These are phyloP conservation scores for Crematogaster levior DNA, from an alignment of 2,888 invertebrate genomes.

Conservation along the genomic window DNA sequence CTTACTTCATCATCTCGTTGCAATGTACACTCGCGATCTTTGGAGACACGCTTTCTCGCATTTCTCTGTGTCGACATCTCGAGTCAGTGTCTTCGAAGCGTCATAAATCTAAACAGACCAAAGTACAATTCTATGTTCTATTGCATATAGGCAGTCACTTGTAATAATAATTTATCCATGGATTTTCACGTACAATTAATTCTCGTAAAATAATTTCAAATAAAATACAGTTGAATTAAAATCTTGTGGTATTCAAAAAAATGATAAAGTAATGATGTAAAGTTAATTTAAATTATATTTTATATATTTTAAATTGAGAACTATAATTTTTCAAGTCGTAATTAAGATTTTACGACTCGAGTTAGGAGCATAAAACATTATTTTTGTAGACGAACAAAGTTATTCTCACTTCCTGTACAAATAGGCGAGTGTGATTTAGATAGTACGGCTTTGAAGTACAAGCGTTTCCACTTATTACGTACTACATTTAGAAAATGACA, in stretches of 20 bases:
- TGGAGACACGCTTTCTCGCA: conserved; percentile 65
- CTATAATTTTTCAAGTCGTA: background rate
- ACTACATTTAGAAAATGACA: conserved; percentile 10
- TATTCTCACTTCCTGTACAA: conserved; percentile 31
- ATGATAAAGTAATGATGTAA: too few species aligned
- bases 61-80: conserved; percentile 17
- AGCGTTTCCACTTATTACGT: conserved; percentile 37
- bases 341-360: background rate
- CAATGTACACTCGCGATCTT: conserved; percentile 68
- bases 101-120: conserved; percentile 24
- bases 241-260: too few species aligned
- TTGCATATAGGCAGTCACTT: background rate
- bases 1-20: conserved; percentile 70
- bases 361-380: background rate
- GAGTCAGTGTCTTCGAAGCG: background rate
- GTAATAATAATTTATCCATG: background rate
- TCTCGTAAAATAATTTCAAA: background rate
- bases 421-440: conserved; percentile 24
- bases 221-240: background rate
- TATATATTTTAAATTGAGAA: too few species aligned
- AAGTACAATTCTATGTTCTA: background rate
- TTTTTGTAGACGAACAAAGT: background rate
- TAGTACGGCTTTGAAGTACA: conserved; percentile 11
- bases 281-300: too few species aligned
- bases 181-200: background rate